Conservation (phyloP, 30 jellyfish, hydroid and myxozoan species). For the Chrysaora quinquecirrha region DNA sequence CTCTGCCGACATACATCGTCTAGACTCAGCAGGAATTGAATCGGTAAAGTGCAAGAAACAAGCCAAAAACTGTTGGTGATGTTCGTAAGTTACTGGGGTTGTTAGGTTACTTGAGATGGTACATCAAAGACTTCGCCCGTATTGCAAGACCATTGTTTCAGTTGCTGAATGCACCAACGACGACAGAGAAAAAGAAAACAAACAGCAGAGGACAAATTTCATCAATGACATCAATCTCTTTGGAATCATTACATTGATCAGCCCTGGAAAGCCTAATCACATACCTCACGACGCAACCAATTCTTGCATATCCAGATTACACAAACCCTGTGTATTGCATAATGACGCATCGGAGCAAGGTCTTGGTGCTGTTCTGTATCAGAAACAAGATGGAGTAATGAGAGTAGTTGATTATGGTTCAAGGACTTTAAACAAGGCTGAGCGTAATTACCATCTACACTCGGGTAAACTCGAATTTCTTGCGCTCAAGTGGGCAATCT, state of each 20-base stretch:
- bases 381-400: conserved; percentile 11
- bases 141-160: conserved; percentile 43
- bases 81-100: conserved; percentile 30
- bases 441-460: conserved; percentile 21
- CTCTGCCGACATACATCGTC: conserved; percentile 25
- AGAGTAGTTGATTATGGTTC: conserved; percentile 35
- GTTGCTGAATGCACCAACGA: conserved; percentile 26
- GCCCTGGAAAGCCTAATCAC: conserved; percentile 8
- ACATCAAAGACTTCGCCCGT: conserved; percentile 29
- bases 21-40: conserved; percentile 13
- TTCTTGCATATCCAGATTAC: conserved; percentile 33
- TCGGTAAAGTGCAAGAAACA: conserved; percentile 10
- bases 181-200: neutral
- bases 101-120: conserved; percentile 37
- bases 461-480: conserved; percentile 10
- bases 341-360: conserved; percentile 52
- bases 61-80: conserved; percentile 30
- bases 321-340: conserved; percentile 32
- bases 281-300: conserved; percentile 31
- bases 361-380: conserved; percentile 56
- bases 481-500: conserved; percentile 28
- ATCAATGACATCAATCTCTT: conserved; percentile 8
- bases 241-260: conserved; percentile 1
- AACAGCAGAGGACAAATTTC: conserved; percentile 18
- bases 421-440: conserved; percentile 16